phyloP scores from a whole-genome alignment of 2,113 vertebrate genomes.

The Clarias macrocephalus region DNA sequence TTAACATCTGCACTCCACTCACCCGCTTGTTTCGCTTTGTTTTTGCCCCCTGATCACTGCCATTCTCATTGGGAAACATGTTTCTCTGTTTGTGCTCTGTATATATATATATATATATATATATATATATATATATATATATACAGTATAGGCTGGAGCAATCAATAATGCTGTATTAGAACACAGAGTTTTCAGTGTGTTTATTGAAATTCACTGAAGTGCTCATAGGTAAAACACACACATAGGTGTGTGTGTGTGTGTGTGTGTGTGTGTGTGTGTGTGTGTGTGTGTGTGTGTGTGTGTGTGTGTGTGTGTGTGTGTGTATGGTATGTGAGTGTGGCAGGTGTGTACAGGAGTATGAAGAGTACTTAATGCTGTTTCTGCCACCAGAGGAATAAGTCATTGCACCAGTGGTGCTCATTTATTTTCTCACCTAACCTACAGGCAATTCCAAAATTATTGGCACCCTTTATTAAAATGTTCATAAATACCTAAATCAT shows the following conservation, averaged over 20 bases:
- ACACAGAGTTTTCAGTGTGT: background rate
- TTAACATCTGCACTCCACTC: background rate
- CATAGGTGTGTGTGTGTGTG: no score
- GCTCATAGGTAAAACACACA: background rate
- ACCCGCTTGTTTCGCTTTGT: no score
- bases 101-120: background rate
- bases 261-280: constrained; percentile 4
- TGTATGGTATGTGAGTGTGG: background rate
- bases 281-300: background rate
- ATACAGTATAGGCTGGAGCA: background rate
- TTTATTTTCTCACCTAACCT: background rate
- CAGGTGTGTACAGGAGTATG: background rate
- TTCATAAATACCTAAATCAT: background rate
- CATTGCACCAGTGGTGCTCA: background rate
- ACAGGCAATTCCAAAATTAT: background rate
- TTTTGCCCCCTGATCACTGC: background rate
- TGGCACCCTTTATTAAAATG: background rate
- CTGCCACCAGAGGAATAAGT: background rate
- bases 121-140: background rate
- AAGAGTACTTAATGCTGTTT: background rate
- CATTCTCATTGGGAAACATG: background rate
- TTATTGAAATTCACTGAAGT: background rate
- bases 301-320: constrained; percentile 1
- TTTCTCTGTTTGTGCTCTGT: background rate
- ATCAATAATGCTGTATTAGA: background rate